A percentile compares a stretch with the other conserved stretches of the same genome.
Evolutionary conservation across 2,888 invertebrate species (phyloP).

Genomic region (Dolichopus griseipennis): DNA sequence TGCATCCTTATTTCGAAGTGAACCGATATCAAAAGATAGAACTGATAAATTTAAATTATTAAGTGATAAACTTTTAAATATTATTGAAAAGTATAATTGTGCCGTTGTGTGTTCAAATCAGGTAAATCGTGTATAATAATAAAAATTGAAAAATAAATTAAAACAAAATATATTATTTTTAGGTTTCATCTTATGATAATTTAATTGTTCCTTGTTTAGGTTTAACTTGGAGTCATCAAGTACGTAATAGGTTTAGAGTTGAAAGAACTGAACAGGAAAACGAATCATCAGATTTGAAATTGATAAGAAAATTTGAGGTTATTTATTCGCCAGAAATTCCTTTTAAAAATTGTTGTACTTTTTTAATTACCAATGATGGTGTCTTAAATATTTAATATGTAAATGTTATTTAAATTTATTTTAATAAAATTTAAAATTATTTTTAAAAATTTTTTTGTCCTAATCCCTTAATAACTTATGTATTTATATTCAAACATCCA

Average conservation of each 20-base stretch:
- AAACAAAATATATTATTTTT: conserved; percentile 13
- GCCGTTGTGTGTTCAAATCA: conserved; percentile 65
- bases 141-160: background rate
- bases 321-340: conserved; percentile 49
- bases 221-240: conserved; percentile 56
- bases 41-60: conserved; percentile 51
- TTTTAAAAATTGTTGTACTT: background rate
- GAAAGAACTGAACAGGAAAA: conserved; percentile 34
- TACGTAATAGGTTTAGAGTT: conserved; percentile 51
- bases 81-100: conserved; percentile 48
- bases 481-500: too few species aligned
- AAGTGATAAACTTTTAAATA: conserved; percentile 48
- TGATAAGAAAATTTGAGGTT: conserved; percentile 45
- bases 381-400: background rate
- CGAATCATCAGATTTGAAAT: conserved; percentile 25
- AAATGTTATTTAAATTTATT: too few species aligned
- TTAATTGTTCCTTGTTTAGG: conserved; percentile 52
- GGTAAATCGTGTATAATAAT: conserved; percentile 40
- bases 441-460: too few species aligned
- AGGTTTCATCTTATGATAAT: conserved; percentile 25
- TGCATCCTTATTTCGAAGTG: conserved; percentile 58
- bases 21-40: conserved; percentile 44
- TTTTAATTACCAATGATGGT: background rate
- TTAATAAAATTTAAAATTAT: too few species aligned
- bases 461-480: too few species aligned